Base-by-base conservation (phyloP, 2,113 vertebrate species). In the Hemichromis elongatus region DNA sequence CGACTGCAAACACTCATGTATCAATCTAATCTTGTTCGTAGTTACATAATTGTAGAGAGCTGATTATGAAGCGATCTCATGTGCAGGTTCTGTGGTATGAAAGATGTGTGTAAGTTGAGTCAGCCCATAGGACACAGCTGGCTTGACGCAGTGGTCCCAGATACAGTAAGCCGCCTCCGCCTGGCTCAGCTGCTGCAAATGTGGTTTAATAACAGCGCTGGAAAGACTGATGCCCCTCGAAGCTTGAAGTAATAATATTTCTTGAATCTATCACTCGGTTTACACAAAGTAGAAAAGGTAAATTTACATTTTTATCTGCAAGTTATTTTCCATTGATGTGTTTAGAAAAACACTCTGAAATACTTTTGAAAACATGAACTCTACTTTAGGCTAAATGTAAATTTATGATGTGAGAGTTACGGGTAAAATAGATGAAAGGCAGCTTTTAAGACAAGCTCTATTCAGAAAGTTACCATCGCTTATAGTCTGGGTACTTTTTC, bases 11-110 rank as follows among this genome's bases (percentile, higher is more conserved):
- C 66, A 78, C 47, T 24, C 61, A 56, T 79, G 83, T 45, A 70
- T 86, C 90, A 73, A 92, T 87, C 75, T 80, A 84, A 82, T 88
- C 88, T 47, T 82, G 83, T 66, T 92, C 85, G 84, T 73, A 87
- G 91, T 90, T 87, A 82, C 87, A 94, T 95, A 87, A 95, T 94
- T 93, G 79, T 92, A 90, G 85, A 88, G 91, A 82, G 84, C 77
- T 89, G 88, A 93, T 92, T 86, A 88, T 87, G 90, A 80, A 81
- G 85, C 63, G 53, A 35, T 75, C 75, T 80, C 33, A 54, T 66
- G 79, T 59, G 75, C 63, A 3, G 55, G 56, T 73, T 79, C 55
- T 78, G 4, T 18, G n/a, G 7, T 14, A 87, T 80, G 37, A 78
- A 88, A 88, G 90, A 90, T 86, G 80, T 57, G 56, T 90, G 90